phyloP scores from a whole-genome alignment of 2,888 invertebrate species.

The Andrena praecox region DNA sequence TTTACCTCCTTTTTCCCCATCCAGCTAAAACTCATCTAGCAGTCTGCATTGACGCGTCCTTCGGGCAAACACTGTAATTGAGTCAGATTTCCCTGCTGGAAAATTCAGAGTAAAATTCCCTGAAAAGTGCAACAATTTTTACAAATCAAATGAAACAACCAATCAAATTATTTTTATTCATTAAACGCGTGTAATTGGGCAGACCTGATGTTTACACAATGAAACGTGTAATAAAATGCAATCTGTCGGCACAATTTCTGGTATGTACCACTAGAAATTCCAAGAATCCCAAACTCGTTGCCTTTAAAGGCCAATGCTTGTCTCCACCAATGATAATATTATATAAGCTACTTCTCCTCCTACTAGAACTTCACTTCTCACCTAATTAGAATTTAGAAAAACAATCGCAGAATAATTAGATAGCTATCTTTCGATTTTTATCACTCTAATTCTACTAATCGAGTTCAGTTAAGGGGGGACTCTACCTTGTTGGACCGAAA shows the following conservation, averaged over 20 bases:
- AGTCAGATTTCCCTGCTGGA: neutral
- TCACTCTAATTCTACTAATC: neutral
- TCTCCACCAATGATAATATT: neutral
- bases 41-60: constrained; percentile 31
- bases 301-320: neutral
- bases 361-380: neutral
- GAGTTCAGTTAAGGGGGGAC: too few relatives aligned
- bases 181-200: neutral
- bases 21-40: neutral
- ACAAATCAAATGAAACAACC: neutral
- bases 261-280: neutral
- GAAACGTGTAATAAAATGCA: neutral
- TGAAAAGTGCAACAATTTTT: too few relatives aligned
- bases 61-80: constrained; percentile 17
- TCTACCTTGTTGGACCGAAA: too few relatives aligned
- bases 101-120: neutral
- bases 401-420: too few relatives aligned
- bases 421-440: too few relatives aligned
- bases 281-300: constrained; percentile 3
- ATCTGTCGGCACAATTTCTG: neutral
- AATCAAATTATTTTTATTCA: neutral
- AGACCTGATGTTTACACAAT: neutral
- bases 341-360: neutral
- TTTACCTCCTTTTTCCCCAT: constrained; percentile 16
- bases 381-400: neutral